These are phyloP conservation scores for Geotrypetes seraphini DNA, from an alignment of 2,797 vertebrate genomes.

Conservation along the genomic window DNA sequence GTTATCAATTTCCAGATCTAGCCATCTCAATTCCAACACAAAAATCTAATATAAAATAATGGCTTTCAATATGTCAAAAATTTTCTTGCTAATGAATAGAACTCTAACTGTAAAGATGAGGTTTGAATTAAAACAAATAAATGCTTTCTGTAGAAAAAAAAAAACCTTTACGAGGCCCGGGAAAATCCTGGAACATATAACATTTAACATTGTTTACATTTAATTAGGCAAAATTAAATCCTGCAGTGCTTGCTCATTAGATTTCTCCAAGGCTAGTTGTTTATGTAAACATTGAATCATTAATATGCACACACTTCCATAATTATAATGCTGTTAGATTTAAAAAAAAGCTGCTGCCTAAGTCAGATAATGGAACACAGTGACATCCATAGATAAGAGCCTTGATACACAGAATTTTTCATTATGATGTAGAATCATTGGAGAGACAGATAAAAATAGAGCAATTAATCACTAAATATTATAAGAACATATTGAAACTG, in stretches of 20 bases:
- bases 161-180: slow-evolving; percentile 20
- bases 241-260: slow-evolving; percentile 42
- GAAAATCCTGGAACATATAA: slow-evolving; percentile 40
- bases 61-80: too few species aligned
- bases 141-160: slow-evolving; percentile 16
- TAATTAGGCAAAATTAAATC: slow-evolving; percentile 57
- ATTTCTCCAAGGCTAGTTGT: slow-evolving; percentile 57
- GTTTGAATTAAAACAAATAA: too few species aligned
- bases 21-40: too few species aligned
- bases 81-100: too few species aligned
- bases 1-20: too few species aligned
- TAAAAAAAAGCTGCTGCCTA: slow-evolving; percentile 49
- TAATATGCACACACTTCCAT: slow-evolving; percentile 47
- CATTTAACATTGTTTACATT: slow-evolving; percentile 58
- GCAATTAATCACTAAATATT: slow-evolving; percentile 8
- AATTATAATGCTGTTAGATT: slow-evolving; percentile 53
- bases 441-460: slow-evolving; percentile 17
- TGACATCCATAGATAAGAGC: slow-evolving; percentile 44
- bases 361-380: slow-evolving; percentile 47
- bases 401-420: slow-evolving; percentile 20
- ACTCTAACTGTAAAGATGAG: too few species aligned
- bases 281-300: slow-evolving; percentile 52
- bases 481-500: too few species aligned
- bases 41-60: too few species aligned
- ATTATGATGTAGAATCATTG: slow-evolving; percentile 18